phyloP scores from a whole-genome alignment of 2,797 vertebrate species.

The Chelon labrosus region DNA sequence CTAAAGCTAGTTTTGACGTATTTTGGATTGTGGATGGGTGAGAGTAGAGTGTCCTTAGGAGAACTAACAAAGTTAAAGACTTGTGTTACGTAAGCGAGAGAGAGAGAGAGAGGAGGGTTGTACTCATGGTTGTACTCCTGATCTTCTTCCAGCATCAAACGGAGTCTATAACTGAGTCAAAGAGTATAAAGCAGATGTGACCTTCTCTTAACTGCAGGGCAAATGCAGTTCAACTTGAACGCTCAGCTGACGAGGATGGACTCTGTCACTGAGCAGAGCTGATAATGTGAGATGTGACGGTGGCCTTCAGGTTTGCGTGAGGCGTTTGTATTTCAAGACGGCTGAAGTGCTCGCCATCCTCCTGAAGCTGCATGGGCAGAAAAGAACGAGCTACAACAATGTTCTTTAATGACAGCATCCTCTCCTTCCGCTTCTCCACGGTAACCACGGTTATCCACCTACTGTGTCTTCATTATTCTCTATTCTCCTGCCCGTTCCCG shows the following conservation, averaged over 20 bases:
- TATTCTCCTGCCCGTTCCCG: constrained; percentile 1
- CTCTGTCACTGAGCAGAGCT: constrained; percentile 53
- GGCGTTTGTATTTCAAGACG: constrained; percentile 26
- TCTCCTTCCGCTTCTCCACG: not conserved
- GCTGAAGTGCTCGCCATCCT: not conserved
- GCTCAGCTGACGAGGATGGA: constrained; percentile 44
- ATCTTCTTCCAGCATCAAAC: constrained; percentile 36
- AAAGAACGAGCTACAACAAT: not conserved
- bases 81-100: constrained; percentile 15
- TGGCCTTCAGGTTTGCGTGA: constrained; percentile 31
- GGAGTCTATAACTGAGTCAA: constrained; percentile 22
- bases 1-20: not conserved
- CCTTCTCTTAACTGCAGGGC: constrained; percentile 59
- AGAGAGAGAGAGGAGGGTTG: constrained; percentile 3
- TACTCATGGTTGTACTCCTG: constrained; percentile 17
- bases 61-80: not conserved
- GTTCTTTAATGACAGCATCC: constrained; percentile 6
- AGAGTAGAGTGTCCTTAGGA: not conserved
- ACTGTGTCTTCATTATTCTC: constrained; percentile 43
- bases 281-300: constrained; percentile 60
- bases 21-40: not conserved
- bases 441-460: constrained; percentile 43
- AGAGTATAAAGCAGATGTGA: constrained; percentile 35
- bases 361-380: not conserved
- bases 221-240: constrained; percentile 49